A percentile compares a stretch with the other conserved stretches of the same genome.
These are phyloP conservation scores for Cosmopolites sordidus DNA, from an alignment of 2,888 invertebrate species.

Conservation along the genomic window DNA sequence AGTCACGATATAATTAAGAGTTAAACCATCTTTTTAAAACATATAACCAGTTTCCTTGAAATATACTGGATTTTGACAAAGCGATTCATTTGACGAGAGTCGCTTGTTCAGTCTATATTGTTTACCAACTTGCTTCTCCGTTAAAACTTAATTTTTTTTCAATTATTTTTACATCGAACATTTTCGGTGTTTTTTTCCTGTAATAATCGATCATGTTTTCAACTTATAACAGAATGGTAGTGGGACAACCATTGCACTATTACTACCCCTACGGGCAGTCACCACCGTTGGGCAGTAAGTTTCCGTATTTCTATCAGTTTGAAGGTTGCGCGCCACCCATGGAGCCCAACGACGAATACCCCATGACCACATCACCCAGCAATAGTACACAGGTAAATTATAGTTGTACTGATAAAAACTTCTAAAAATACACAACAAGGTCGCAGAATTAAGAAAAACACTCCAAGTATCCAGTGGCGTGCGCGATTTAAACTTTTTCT, in stretches of 20 bases:
- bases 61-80: slow-evolving; percentile 22
- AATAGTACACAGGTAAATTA: slow-evolving; percentile 42
- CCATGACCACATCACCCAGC: slow-evolving; percentile 41
- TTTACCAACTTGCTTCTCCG: background rate
- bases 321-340: slow-evolving; percentile 27
- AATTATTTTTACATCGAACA: too few species aligned
- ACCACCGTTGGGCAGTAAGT: slow-evolving; percentile 22
- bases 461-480: background rate
- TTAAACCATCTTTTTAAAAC: slow-evolving; percentile 19
- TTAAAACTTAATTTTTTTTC: too few species aligned
- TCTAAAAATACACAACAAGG: too few species aligned
- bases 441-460: too few species aligned
- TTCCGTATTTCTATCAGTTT: slow-evolving; percentile 32
- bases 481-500: background rate
- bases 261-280: slow-evolving; percentile 29
- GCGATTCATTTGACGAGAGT: slow-evolving; percentile 13
- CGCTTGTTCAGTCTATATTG: background rate
- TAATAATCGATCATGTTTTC: slow-evolving; percentile 35
- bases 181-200: too few species aligned
- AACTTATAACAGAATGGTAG: slow-evolving; percentile 44
- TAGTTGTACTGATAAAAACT: too few species aligned
- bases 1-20: slow-evolving; percentile 22
- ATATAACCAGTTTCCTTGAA: slow-evolving; percentile 25
- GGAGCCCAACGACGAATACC: slow-evolving; percentile 39
- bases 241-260: slow-evolving; percentile 44